Evolutionary conservation across 2,797 vertebrate species (phyloP).

Genomic region (Lycodopsis pacificus): DNA sequence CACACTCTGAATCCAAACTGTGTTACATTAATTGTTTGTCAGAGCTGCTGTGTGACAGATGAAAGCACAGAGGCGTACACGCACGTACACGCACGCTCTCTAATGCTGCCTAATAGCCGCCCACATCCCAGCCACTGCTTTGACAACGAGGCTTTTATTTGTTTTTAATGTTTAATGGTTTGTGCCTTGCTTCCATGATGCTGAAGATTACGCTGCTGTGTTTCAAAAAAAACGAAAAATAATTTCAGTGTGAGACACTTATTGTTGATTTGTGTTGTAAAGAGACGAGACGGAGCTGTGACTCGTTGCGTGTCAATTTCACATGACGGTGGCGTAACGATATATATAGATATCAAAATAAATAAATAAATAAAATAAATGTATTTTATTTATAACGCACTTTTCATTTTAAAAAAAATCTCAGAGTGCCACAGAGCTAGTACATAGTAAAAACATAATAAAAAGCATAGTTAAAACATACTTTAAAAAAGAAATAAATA

Average conservation of each 20-base stretch:
- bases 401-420: no score
- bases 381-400: no score
- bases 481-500: no score
- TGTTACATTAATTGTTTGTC: conserved; percentile 68
- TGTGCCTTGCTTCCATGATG: conserved; percentile 28
- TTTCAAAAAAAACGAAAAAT: neutral
- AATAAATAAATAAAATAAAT: no score
- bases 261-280: neutral
- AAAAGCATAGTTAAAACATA: no score
- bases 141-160: conserved; percentile 37
- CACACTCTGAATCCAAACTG: conserved; percentile 55
- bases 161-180: conserved; percentile 45
- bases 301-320: no score
- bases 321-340: no score
- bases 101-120: conserved; percentile 46
- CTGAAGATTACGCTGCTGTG: conserved; percentile 1
- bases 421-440: no score
- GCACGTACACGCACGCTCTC: conserved; percentile 26
- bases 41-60: conserved; percentile 54
- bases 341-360: no score
- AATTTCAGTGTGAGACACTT: neutral
- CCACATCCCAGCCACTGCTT: conserved; percentile 41
- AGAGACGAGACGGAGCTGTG: no score
- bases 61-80: conserved; percentile 48
- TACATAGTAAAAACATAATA: no score